Evolutionary conservation across 30 jellyfish, hydroid and myxozoan species (phyloP).

Genomic region (Rhopilema esculentum): DNA sequence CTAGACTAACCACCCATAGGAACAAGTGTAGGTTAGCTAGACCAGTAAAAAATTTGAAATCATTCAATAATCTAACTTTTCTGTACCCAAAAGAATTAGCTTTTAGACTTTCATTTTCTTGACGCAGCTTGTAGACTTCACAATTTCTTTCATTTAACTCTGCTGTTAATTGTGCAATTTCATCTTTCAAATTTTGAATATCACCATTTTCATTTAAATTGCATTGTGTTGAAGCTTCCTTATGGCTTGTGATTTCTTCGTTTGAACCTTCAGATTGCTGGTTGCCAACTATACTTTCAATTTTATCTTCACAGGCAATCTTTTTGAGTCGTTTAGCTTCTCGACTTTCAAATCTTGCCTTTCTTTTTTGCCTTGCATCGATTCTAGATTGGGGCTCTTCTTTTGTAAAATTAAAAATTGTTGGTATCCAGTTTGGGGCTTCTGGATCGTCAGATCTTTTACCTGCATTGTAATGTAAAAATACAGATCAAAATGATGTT

Average conservation of each 20-base stretch:
- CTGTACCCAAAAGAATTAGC: neutral
- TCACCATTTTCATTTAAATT: neutral
- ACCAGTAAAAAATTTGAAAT: conserved; percentile 49
- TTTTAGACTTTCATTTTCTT: neutral
- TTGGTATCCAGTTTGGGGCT: conserved; percentile 31
- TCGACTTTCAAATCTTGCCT: no score
- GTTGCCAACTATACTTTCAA: neutral
- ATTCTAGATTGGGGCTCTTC: no score
- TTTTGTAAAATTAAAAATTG: conserved; percentile 11
- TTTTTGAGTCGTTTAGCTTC: no score
- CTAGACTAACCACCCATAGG: conserved; percentile 41
- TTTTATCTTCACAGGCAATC: no score
- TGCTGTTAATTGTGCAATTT: neutral
- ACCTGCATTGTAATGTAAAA: conserved; percentile 11
- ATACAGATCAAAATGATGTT: neutral
- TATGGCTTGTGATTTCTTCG: neutral
- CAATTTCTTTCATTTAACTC: neutral
- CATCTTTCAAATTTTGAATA: neutral
- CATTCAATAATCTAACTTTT: neutral
- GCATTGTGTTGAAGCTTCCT: neutral
- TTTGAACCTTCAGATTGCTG: neutral
- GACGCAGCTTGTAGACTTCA: neutral
- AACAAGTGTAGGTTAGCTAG: conserved; percentile 5
- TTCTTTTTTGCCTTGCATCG: no score
- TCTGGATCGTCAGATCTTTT: conserved; percentile 50